These are phyloP conservation scores for Empidonax traillii DNA, from an alignment of 2,113 vertebrate genomes.

Conservation along the genomic window DNA sequence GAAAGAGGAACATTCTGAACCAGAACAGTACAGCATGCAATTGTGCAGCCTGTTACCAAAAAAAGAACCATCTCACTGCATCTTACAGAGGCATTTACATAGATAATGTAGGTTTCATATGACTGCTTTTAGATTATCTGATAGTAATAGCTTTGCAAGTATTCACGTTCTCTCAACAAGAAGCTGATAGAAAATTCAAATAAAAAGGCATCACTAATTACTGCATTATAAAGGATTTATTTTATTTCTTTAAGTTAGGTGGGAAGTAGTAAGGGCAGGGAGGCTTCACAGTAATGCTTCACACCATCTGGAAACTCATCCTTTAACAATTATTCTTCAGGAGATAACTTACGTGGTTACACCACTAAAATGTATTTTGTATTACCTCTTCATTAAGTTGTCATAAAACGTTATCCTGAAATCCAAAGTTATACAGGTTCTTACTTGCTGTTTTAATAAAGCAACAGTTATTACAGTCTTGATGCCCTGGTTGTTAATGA, in stretches of 20 bases:
- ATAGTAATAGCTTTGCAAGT: background rate
- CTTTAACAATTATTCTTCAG: conserved; percentile 31
- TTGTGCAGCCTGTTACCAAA: conserved; percentile 35
- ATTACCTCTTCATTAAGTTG: background rate
- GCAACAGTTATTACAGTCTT: background rate
- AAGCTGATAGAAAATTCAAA: background rate
- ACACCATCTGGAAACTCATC: background rate
- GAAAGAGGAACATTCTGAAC: conserved; percentile 23
- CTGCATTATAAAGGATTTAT: background rate
- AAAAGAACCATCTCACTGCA: conserved; percentile 30
- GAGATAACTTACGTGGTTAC: background rate
- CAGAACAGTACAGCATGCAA: conserved; percentile 15
- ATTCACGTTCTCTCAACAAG: background rate
- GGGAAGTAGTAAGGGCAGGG: background rate
- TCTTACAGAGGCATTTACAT: conserved; percentile 17
- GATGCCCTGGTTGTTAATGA: background rate
- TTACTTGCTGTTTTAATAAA: conserved; percentile 1
- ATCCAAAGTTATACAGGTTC: background rate
- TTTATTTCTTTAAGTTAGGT: background rate
- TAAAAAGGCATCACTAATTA: background rate
- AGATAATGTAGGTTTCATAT: conserved; percentile 30
- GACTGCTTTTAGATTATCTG: conserved; percentile 29
- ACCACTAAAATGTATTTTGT: background rate
- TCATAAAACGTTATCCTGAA: background rate
- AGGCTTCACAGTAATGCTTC: background rate